Evolutionary conservation across 1,140 invertebrate species (phyloP).

Genomic region (Scaptomyza pallida): DNA sequence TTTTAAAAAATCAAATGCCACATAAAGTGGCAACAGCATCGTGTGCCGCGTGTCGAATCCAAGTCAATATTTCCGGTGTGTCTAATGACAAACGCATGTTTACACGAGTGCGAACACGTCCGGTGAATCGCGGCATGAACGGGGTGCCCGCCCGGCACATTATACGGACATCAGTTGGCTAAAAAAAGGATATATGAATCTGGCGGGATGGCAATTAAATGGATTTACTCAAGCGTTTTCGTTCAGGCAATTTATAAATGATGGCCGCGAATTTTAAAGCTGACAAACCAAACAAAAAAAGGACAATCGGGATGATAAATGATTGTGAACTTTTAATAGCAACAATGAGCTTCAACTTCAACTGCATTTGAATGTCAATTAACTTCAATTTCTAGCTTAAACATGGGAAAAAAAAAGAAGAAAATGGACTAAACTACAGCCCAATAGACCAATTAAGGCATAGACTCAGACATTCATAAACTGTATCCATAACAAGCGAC

Average conservation of each 20-base stretch:
- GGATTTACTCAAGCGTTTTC: slow-evolving; percentile 78
- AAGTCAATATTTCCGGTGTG: slow-evolving; percentile 80
- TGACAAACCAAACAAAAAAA: slow-evolving; percentile 3
- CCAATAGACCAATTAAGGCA: slow-evolving; percentile 64
- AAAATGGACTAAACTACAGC: slow-evolving; percentile 28
- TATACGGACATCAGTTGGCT: slow-evolving; percentile 64
- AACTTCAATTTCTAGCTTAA: slow-evolving; percentile 76
- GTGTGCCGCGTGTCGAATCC: slow-evolving; percentile 75
- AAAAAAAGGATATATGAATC: slow-evolving; percentile 38
- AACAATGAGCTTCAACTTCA: slow-evolving; percentile 48
- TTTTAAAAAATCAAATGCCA: slow-evolving; percentile 78
- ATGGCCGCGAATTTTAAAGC: slow-evolving; percentile 61
- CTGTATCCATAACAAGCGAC: slow-evolving; percentile 31
- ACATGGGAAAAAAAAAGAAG: slow-evolving; percentile 58
- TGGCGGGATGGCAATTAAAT: slow-evolving; percentile 63
- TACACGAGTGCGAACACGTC: slow-evolving; percentile 81
- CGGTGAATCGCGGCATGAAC: slow-evolving; percentile 30
- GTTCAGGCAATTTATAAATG: slow-evolving; percentile 78
- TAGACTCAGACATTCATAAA: slow-evolving; percentile 8
- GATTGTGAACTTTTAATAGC: slow-evolving; percentile 34
- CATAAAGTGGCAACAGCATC: slow-evolving; percentile 61
- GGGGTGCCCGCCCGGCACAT: slow-evolving; percentile 50
- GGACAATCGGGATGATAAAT: slow-evolving; percentile 49
- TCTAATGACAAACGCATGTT: slow-evolving; percentile 83
- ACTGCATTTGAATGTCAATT: slow-evolving; percentile 82